These are phyloP conservation scores for Hippocampus guttulatus DNA, from an alignment of 2,113 vertebrate species.

Conservation along the genomic window DNA sequence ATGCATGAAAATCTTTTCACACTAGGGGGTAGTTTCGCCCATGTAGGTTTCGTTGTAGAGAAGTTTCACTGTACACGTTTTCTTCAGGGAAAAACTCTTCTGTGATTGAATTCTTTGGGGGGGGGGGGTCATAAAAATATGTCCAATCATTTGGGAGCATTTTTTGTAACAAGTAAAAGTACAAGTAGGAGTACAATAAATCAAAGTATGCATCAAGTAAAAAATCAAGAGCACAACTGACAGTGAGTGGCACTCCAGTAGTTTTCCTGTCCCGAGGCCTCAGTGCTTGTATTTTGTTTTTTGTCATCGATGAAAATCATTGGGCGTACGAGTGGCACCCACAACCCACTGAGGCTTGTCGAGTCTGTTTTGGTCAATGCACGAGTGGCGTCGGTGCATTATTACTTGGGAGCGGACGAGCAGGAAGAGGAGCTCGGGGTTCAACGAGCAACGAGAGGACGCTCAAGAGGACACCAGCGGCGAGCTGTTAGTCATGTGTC, in stretches of 20 bases:
- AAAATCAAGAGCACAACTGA: neutral
- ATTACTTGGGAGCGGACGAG: conserved; percentile 73
- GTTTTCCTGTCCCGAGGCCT: neutral
- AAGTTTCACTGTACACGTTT: too few relatives aligned
- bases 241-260: neutral
- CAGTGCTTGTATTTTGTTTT: neutral
- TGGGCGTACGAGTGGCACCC: neutral
- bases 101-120: too few relatives aligned
- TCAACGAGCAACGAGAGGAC: conserved; percentile 74
- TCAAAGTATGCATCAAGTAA: too few relatives aligned
- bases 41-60: too few relatives aligned
- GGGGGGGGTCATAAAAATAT: too few relatives aligned
- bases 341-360: conserved; percentile 7
- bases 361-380: conserved; percentile 72
- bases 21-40: too few relatives aligned
- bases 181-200: neutral
- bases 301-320: neutral
- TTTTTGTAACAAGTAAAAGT: too few relatives aligned
- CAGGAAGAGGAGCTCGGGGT: conserved; percentile 69
- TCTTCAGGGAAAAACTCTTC: too few relatives aligned
- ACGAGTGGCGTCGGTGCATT: conserved; percentile 64
- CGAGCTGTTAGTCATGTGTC: neutral
- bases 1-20: too few relatives aligned
- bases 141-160: too few relatives aligned
- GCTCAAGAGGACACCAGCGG: conserved; percentile 40